A percentile compares a stretch with the other conserved stretches of the same genome.
phyloP scores from a whole-genome alignment of 1,140 invertebrate species.

The Drosophila malerkotliana region DNA sequence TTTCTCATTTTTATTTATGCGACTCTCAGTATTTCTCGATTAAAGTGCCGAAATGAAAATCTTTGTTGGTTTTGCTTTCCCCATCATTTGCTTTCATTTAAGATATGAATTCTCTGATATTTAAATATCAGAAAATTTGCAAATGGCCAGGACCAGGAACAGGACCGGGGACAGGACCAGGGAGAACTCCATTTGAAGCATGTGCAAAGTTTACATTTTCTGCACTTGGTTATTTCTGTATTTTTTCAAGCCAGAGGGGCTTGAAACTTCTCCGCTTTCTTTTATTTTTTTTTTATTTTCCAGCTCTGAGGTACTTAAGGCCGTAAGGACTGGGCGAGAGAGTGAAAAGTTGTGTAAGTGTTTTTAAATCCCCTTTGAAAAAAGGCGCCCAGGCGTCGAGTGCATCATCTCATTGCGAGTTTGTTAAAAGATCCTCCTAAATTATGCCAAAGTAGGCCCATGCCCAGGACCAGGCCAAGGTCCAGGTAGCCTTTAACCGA shows the following conservation, averaged over 20 bases:
- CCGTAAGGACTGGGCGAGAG: constrained; percentile 45
- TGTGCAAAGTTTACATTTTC: constrained; percentile 40
- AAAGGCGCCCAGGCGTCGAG: constrained; percentile 40
- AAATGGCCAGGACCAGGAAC: constrained; percentile 7
- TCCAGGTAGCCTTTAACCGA: constrained; percentile 10
- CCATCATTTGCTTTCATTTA: constrained; percentile 30
- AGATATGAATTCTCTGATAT: neutral
- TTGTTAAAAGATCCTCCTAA: constrained; percentile 37
- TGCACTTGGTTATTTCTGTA: constrained; percentile 35
- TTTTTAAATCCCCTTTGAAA: constrained; percentile 56
- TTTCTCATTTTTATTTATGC: constrained; percentile 19
- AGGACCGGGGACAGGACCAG: neutral
- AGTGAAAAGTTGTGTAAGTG: constrained; percentile 64
- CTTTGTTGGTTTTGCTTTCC: constrained; percentile 8
- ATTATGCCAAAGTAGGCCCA: constrained; percentile 40
- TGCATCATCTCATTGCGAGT: constrained; percentile 33
- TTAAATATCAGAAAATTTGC: constrained; percentile 20
- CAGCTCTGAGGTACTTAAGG: constrained; percentile 39
- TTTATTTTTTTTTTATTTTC: neutral
- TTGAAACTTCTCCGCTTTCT: constrained; percentile 38
- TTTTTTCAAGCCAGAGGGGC: constrained; percentile 4
- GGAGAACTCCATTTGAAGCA: constrained; percentile 28
- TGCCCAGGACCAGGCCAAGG: neutral
- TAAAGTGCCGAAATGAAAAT: constrained; percentile 41
- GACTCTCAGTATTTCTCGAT: constrained; percentile 10